Base-by-base conservation (phyloP, 2,888 invertebrate species). In the Phania funesta region DNA sequence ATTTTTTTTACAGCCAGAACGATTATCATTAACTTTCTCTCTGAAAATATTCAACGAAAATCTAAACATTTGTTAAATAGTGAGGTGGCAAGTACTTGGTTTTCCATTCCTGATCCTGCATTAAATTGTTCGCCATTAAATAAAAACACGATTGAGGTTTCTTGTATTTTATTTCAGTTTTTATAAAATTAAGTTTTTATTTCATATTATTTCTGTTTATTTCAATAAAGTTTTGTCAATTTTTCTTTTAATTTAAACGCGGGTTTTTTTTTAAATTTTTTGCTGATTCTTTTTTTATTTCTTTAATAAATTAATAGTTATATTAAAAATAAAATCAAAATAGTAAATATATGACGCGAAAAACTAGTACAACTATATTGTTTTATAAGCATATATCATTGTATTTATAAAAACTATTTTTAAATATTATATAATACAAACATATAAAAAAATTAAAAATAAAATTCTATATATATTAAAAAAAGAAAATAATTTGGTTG, bases 381-480 rank as follows among this genome's bases (percentile, higher is more conserved):
- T 54, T 71, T 65, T 60, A 35, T 74, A 77, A 56, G 77, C 62
- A 81, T 80, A 65, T 81, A 65, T n/a, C 70, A 58, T 44, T 8
- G 16, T 44, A 18, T 70, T 60, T 78, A 64, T 74, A 62, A 64
- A 74, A 78, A 71, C 64, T 70, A 71, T 67, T 71, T 50, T 70
- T 68, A 68, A 48, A 62, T 46, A 54, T 65, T 64, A 68, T 73
- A 76, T 78, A 82, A 78, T 78, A 82, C 78, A 78, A 74, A 73
- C 73, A 82, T 74, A 80, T 56, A 78, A 78, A 70, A 73, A 78
- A 77, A 50, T 24, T 9, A 60, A 67, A 68, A 62, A 18, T 44
- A 44, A 64, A 52, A 67, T 48, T 35, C 58, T 18, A 58, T 46
- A 16, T 41, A 64, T 52, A 71, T 38, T 38, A 20, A 48, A 76